Percentiles rank a stretch among this genome's conserved stretches.
These are phyloP conservation scores for Tiliacea aurago DNA, from an alignment of 2,888 invertebrate species.

Conservation along the genomic window DNA sequence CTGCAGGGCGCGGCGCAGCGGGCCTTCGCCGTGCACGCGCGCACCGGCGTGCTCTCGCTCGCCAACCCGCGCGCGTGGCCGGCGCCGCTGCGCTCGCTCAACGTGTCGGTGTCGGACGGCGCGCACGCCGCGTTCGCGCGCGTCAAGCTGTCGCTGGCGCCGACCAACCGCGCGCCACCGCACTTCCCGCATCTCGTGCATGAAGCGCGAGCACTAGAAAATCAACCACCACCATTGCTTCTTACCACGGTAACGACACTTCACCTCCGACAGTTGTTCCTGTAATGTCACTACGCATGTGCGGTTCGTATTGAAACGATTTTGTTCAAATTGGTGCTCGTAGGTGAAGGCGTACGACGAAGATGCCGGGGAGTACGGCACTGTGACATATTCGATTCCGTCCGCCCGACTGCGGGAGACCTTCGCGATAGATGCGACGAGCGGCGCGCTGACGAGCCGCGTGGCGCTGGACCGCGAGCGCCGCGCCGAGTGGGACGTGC, in stretches of 20 bases:
- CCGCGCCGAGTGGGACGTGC: conserved; percentile 91
- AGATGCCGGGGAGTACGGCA: conserved; percentile 95
- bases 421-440: conserved; percentile 93
- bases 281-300: background rate
- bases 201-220: conserved; percentile 95
- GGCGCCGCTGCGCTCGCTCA: conserved; percentile 91
- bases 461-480: conserved; percentile 94
- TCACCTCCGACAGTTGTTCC: too few relatives aligned
- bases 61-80: conserved; percentile 78
- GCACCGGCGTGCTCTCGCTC: conserved; percentile 80
- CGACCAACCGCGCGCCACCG: conserved; percentile 95
- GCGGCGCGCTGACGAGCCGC: conserved; percentile 93
- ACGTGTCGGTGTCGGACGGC: conserved; percentile 98
- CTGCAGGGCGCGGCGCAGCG: conserved; percentile 90
- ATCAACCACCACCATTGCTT: conserved; percentile 93
- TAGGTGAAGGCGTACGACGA: conserved; percentile 95
- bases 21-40: conserved; percentile 76
- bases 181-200: conserved; percentile 94
- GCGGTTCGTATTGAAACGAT: background rate
- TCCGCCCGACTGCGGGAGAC: conserved; percentile 93
- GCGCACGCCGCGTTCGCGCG: conserved; percentile 97
- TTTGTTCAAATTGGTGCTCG: background rate
- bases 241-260: conserved; percentile 91
- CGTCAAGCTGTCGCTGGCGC: conserved; percentile 94
- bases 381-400: conserved; percentile 94